These are phyloP conservation scores for Epistrophe grossulariae DNA, from an alignment of 2,888 invertebrate genomes.

Conservation along the genomic window DNA sequence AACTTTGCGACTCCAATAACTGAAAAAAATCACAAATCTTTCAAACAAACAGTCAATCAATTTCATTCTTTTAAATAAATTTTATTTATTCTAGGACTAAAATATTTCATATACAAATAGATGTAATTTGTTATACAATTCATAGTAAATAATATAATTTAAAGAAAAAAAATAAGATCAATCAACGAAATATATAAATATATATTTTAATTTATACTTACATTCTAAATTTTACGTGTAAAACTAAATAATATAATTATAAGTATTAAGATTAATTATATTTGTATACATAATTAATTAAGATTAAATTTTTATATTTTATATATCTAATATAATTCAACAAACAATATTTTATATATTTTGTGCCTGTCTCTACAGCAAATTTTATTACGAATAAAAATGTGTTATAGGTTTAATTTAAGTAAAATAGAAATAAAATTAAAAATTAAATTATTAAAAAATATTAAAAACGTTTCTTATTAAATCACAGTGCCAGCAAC, in stretches of 20 bases:
- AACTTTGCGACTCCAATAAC: too few species aligned
- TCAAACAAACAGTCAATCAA: background rate
- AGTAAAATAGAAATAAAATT: constrained; percentile 31
- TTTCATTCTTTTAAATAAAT: constrained; percentile 60
- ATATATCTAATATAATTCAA: constrained; percentile 34
- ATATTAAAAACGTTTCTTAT: constrained; percentile 49
- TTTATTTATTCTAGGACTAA: constrained; percentile 70
- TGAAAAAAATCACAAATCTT: background rate
- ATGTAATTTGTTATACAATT: constrained; percentile 62
- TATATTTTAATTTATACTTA: constrained; percentile 42
- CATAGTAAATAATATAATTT: constrained; percentile 41
- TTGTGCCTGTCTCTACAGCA: constrained; percentile 62
- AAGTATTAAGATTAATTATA: background rate
- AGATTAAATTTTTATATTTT: constrained; percentile 3
- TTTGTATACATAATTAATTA: constrained; percentile 5
- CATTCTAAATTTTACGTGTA: constrained; percentile 36
- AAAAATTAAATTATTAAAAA: constrained; percentile 34
- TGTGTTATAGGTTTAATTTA: constrained; percentile 36
- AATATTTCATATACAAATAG: constrained; percentile 69
- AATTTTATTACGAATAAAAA: constrained; percentile 41
- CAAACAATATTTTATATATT: constrained; percentile 50
- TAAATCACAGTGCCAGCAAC: constrained; percentile 73
- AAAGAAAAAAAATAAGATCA: constrained; percentile 54
- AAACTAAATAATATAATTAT: constrained; percentile 35
- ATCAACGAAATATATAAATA: constrained; percentile 68